Evolutionary conservation across 2,113 vertebrate species (phyloP).

Genomic region (Zapus hudsonius): DNA sequence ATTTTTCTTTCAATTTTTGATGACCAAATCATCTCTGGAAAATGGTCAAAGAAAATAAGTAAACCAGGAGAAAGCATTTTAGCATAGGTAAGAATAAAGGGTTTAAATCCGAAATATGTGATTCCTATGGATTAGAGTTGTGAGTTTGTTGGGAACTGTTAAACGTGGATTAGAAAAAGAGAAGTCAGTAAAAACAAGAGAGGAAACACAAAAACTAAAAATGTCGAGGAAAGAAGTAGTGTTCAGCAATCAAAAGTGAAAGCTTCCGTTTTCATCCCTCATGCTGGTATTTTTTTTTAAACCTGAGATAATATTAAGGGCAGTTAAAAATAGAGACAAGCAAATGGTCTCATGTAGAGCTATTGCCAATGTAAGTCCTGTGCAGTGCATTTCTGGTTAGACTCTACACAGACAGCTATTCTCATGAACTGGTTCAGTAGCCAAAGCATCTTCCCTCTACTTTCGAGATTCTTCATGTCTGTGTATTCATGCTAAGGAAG

Average conservation of each 20-base stretch:
- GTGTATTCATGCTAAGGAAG: background rate
- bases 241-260: background rate
- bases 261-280: background rate
- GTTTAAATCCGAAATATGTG: background rate
- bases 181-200: background rate
- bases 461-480: background rate
- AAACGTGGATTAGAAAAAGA: background rate
- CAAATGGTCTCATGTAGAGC: background rate
- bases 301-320: background rate
- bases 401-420: background rate
- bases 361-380: background rate
- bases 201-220: conserved; percentile 39
- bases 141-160: background rate
- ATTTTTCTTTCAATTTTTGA: too few relatives aligned
- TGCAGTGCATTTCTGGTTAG: background rate
- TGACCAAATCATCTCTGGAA: background rate
- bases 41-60: background rate
- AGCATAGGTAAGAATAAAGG: background rate
- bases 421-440: background rate
- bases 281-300: background rate
- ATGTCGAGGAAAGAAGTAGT: background rate
- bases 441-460: background rate
- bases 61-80: background rate
- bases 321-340: background rate
- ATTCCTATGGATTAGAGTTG: background rate